Conservation (phyloP, 2,797 vertebrate genomes). For the Gorsachius magnificus region DNA sequence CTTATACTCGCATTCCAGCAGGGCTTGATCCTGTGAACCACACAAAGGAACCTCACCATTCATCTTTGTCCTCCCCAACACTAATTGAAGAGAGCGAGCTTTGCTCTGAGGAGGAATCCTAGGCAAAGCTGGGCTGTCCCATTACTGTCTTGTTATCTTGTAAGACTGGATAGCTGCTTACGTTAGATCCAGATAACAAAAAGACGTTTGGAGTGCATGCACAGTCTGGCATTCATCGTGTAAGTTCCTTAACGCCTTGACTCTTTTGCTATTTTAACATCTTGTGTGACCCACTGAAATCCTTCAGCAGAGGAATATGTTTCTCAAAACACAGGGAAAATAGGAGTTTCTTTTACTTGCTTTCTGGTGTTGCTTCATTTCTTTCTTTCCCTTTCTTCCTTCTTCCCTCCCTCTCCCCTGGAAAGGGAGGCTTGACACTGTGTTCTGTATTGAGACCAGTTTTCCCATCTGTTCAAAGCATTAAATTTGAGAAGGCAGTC, state of each 20-base stretch:
- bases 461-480: not conserved
- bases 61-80: not conserved
- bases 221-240: fast-evolving
- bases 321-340: not conserved
- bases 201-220: not conserved
- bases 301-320: not conserved
- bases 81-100: not conserved
- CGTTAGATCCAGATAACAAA: not conserved
- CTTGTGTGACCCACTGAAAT: not conserved
- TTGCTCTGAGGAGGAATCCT: not conserved
- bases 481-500: not conserved
- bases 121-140: not conserved
- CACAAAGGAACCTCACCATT: not conserved
- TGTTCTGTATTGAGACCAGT: not conserved
- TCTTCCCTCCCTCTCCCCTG: not conserved
- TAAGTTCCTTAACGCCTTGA: not conserved
- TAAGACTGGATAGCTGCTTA: not conserved
- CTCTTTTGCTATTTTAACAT: not conserved
- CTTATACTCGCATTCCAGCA: not conserved
- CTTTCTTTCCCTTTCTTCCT: not conserved
- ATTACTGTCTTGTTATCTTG: not conserved
- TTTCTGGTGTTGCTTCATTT: not conserved
- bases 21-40: not conserved
- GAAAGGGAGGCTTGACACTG: not conserved
- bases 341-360: not conserved